Conservation (phyloP, 2,888 invertebrate species). For the Podotricha telesiphe region DNA sequence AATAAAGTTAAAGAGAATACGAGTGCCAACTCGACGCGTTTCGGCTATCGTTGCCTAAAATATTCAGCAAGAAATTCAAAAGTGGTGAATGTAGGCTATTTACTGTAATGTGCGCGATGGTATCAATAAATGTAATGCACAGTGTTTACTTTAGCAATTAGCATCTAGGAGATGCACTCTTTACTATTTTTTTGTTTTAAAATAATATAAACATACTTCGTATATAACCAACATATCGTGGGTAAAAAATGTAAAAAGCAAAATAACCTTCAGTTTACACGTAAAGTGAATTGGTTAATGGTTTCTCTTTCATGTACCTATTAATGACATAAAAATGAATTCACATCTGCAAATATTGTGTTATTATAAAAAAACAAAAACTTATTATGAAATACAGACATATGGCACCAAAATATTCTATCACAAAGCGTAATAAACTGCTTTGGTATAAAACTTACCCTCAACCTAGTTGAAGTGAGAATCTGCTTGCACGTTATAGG, state of each 20-base stretch:
- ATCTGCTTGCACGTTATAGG: constrained; percentile 93
- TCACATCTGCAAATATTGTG: no score
- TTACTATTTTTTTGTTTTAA: background rate
- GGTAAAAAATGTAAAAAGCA: no score
- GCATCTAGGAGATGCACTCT: background rate
- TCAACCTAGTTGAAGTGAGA: constrained; percentile 88
- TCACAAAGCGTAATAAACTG: background rate
- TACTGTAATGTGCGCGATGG: constrained; percentile 13
- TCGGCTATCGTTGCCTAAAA: background rate
- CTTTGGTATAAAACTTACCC: constrained; percentile 80
- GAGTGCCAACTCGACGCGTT: constrained; percentile 4
- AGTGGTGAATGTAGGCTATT: background rate
- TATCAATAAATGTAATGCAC: constrained; percentile 12
- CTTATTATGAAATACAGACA: no score
- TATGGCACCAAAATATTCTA: background rate
- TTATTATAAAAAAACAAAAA: no score
- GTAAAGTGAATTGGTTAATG: no score
- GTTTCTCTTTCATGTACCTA: no score
- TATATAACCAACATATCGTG: background rate
- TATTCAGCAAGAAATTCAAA: constrained; percentile 5
- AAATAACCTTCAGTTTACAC: no score
- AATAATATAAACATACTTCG: background rate
- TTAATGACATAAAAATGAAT: no score
- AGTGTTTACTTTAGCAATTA: constrained; percentile 8
- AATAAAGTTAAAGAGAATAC: constrained; percentile 16